Evolutionary conservation across 2,113 vertebrate species (phyloP), one percentile per base, ranked within the genome.

Genomic region (Anguilla rostrata): DNA sequence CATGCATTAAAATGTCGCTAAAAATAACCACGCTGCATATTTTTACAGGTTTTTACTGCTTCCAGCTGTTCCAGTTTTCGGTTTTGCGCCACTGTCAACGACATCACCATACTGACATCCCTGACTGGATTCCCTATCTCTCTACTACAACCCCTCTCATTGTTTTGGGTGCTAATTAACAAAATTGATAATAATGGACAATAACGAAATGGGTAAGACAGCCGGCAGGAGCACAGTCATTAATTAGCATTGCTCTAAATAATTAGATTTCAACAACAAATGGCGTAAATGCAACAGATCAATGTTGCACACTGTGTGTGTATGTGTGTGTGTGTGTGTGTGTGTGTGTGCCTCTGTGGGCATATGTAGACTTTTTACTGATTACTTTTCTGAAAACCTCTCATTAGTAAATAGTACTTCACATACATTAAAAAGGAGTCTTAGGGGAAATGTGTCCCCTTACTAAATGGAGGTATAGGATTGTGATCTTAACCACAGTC

Each of bases 101-200:
- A 29, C 7, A n/a, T n/a, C 26, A 34, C 66, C 66, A 29, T 29
- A 12, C 9, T 34, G 26, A 1, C 22, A 12, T 22, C 26, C n/a
- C 66, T 75, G 66, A 75, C 26, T 75, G 66, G 26, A 75, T 34
- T 75, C 11, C 66, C 66, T n/a, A 29, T 29, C 11, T 0, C 22
- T n/a, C 66, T 29, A 22, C 26, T 2, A n/a, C n/a, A 29, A 78
- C 22, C 14, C 18, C 41, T 43, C 66, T 46, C 43, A 78, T 43
- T 53, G n/a, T 15, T 63, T 29, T 49, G 66, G 41, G 26, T 26
- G n/a, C n/a, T 84, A 66, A 84, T 84, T 84, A 84, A 63, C 63
- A 39, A 39, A 84, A 63, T 84, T 26, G 83, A 34, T 84, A 34
- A 84, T 84, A 84, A 78, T 49, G 63, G 71, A 84, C 26, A 41